Percentiles rank a stretch among this genome's conserved stretches.
Evolutionary conservation across 2,113 vertebrate species (phyloP).

Genomic region (Platysternon megacephalum): DNA sequence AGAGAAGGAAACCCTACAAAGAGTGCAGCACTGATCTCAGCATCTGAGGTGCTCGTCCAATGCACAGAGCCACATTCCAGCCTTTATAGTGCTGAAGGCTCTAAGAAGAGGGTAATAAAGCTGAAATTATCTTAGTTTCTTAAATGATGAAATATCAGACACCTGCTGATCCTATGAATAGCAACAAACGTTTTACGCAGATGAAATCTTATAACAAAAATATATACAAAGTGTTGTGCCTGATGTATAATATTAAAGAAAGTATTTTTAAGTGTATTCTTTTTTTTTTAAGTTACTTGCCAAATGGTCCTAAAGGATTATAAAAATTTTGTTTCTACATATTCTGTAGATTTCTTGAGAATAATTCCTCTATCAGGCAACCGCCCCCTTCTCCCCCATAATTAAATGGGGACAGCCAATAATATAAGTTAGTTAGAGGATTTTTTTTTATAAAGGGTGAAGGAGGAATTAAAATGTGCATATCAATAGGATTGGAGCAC

Average conservation of each 20-base stretch:
- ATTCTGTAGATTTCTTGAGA: conserved; percentile 77
- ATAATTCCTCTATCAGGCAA: conserved; percentile 67
- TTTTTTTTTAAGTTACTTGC: conserved; percentile 82
- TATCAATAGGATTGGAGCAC: conserved; percentile 66
- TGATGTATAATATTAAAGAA: conserved; percentile 87
- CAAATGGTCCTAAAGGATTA: conserved; percentile 83
- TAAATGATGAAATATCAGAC: conserved; percentile 56
- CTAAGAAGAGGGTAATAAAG: conserved; percentile 45
- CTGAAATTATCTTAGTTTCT: conserved; percentile 52
- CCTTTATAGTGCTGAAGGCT: conserved; percentile 58
- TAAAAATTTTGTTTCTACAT: conserved; percentile 78
- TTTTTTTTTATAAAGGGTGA: conserved; percentile 68
- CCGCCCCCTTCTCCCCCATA: conserved; percentile 60
- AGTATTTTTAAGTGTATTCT: conserved; percentile 86
- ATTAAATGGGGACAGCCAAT: conserved; percentile 74
- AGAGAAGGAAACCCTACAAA: conserved; percentile 89
- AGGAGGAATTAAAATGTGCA: conserved; percentile 62
- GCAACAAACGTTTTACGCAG: conserved; percentile 77
- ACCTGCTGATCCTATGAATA: conserved; percentile 60
- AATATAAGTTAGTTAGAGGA: conserved; percentile 72
- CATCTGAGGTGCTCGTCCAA: conserved; percentile 85
- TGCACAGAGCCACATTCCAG: conserved; percentile 27
- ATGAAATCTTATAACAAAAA: conserved; percentile 76
- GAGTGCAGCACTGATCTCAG: conserved; percentile 97
- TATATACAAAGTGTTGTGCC: conserved; percentile 80